phyloP scores from a whole-genome alignment of 2,797 vertebrate genomes.

The Sciaenops ocellatus region DNA sequence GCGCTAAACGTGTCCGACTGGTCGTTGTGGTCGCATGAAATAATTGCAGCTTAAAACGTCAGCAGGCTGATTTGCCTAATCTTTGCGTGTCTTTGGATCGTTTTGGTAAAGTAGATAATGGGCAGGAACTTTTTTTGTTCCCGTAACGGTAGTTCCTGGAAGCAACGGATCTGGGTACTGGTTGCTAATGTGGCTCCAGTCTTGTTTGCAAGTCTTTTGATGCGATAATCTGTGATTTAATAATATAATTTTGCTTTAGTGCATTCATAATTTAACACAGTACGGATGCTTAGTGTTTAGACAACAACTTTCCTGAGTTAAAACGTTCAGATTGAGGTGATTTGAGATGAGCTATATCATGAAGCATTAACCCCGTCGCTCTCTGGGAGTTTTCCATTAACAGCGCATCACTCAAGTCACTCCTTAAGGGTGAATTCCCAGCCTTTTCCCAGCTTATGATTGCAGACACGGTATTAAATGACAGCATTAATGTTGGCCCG shows the following conservation, averaged over 20 bases:
- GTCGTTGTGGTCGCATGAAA: too few species aligned
- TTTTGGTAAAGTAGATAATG: too few species aligned
- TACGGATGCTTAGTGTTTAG: not conserved
- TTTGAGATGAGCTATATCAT: not conserved
- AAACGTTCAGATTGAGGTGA: not conserved
- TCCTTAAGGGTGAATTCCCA: not conserved
- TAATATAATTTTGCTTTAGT: too few species aligned
- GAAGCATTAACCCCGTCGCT: not conserved
- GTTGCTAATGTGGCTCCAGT: too few species aligned
- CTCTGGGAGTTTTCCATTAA: conserved; percentile 3
- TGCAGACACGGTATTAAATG: conserved; percentile 5
- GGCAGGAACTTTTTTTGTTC: too few species aligned
- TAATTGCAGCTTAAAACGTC: too few species aligned
- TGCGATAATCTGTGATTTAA: not conserved
- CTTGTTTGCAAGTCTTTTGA: not conserved
- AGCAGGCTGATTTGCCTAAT: too few species aligned
- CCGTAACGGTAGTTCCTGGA: too few species aligned
- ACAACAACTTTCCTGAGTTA: not conserved
- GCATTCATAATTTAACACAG: too few species aligned
- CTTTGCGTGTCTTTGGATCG: too few species aligned
- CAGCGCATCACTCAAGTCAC: not conserved
- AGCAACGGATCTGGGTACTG: too few species aligned
- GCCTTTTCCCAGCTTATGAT: conserved; percentile 17
- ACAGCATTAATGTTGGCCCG: not conserved
- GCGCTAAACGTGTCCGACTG: too few species aligned